Percentiles rank a stretch among this genome's conserved stretches.
Conservation (phyloP, 2,113 vertebrate species). For the Paedocypris sp. region DNA sequence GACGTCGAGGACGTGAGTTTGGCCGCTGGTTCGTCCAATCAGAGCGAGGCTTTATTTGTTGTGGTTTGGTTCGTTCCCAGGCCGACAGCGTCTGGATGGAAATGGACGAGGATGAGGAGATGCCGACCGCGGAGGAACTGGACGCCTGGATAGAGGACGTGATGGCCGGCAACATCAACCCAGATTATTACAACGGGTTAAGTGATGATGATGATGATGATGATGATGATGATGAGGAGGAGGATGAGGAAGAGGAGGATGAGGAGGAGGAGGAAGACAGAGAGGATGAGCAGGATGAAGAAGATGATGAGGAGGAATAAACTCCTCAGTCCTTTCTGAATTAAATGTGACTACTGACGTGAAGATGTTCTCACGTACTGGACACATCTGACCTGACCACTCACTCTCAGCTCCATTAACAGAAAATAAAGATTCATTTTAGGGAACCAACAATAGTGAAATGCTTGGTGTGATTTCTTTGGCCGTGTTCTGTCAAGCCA, state of each 20-base stretch:
- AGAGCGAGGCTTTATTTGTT: not conserved
- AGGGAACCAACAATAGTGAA: too few species aligned
- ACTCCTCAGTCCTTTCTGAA: too few species aligned
- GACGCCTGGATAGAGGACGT: slow-evolving; percentile 83
- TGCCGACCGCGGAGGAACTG: slow-evolving; percentile 72
- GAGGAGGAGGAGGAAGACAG: slow-evolving; percentile 39
- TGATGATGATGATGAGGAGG: slow-evolving; percentile 48
- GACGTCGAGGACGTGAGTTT: slow-evolving; percentile 78
- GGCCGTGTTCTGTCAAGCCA: too few species aligned
- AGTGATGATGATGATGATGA: slow-evolving; percentile 57
- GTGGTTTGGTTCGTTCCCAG: slow-evolving; percentile 38
- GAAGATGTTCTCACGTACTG: too few species aligned
- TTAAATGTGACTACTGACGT: too few species aligned
- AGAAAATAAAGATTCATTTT: too few species aligned
- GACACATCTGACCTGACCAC: too few species aligned
- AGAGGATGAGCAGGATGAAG: slow-evolving; percentile 32
- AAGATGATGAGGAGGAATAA: slow-evolving; percentile 25
- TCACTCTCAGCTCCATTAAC: too few species aligned
- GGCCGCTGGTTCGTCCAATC: not conserved
- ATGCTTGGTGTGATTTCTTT: too few species aligned
- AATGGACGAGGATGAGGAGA: slow-evolving; percentile 79
- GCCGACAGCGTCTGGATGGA: slow-evolving; percentile 88
- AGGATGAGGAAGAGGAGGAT: slow-evolving; percentile 37
- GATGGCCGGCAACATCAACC: slow-evolving; percentile 73
- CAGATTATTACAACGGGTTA: slow-evolving; percentile 65